phyloP scores from a whole-genome alignment of 1,140 invertebrate genomes.

The Ectropis grisescens region DNA sequence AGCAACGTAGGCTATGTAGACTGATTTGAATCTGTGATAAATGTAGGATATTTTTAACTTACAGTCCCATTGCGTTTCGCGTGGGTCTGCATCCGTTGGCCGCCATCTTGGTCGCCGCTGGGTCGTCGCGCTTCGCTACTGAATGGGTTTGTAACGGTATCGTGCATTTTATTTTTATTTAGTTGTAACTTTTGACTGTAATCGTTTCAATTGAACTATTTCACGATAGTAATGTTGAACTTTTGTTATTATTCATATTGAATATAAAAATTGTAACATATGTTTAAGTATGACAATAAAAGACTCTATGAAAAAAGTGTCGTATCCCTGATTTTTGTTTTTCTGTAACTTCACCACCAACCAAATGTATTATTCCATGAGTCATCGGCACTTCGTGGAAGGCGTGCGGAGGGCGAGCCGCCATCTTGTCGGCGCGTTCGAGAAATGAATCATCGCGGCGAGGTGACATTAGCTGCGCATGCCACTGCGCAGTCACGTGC shows the following conservation, averaged over 20 bases:
- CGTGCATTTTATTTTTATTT: constrained; percentile 50
- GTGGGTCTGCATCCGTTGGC: constrained; percentile 65
- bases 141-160: constrained; percentile 69
- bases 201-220: constrained; percentile 57
- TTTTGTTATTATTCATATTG: constrained; percentile 64
- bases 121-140: constrained; percentile 48
- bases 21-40: constrained; percentile 61
- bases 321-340: constrained; percentile 34
- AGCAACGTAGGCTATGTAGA: constrained; percentile 44
- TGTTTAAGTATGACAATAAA: constrained; percentile 67
- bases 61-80: constrained; percentile 69
- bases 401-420: constrained; percentile 26
- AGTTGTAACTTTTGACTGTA: constrained; percentile 33
- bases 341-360: constrained; percentile 50
- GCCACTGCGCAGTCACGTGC: constrained; percentile 11
- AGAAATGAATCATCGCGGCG: constrained; percentile 12
- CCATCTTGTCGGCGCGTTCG: constrained; percentile 9
- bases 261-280: constrained; percentile 65
- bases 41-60: constrained; percentile 68
- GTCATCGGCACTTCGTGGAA: constrained; percentile 47
- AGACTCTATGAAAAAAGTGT: constrained; percentile 33
- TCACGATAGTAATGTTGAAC: constrained; percentile 53
- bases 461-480: constrained; percentile 6
- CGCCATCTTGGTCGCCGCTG: constrained; percentile 65
- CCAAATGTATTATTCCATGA: constrained; percentile 66